A percentile compares a stretch with the other conserved stretches of the same genome.
Evolutionary conservation across 2,888 invertebrate genomes (phyloP).

Genomic region (Agrochola lota): DNA sequence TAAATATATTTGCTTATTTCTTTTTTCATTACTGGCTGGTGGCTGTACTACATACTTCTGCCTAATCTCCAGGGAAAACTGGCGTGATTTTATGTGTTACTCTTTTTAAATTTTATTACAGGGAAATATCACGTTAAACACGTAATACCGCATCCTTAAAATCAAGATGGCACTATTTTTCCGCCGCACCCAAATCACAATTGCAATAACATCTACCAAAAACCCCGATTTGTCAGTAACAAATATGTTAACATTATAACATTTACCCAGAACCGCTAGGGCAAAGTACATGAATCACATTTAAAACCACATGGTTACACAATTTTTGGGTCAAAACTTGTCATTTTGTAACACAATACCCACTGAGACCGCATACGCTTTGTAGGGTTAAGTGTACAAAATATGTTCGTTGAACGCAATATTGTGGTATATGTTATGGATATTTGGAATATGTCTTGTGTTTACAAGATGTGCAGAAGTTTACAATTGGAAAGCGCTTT

Average conservation of each 20-base stretch:
- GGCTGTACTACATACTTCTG: not conserved
- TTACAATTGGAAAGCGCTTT: conserved; percentile 17
- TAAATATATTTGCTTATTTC: not conserved
- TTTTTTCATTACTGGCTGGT: not conserved
- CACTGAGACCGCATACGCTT: conserved; percentile 55
- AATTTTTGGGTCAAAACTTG: conserved; percentile 66
- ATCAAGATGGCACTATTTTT: conserved; percentile 33
- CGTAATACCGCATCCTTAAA: not conserved
- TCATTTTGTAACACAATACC: conserved; percentile 65
- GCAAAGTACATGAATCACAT: conserved; percentile 62
- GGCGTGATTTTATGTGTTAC: not conserved
- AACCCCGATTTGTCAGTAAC: conserved; percentile 45
- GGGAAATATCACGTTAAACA: conserved; percentile 14
- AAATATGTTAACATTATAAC: conserved; percentile 55
- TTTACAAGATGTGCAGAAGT: conserved; percentile 13
- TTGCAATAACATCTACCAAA: conserved; percentile 31
- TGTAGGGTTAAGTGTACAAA: conserved; percentile 61
- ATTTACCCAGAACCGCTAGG: conserved; percentile 52
- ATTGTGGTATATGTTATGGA: conserved; percentile 54
- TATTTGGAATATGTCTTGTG: conserved; percentile 34
- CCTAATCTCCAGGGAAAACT: not conserved
- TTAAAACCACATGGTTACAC: conserved; percentile 62
- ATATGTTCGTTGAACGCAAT: conserved; percentile 55
- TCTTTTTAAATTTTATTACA: not conserved
- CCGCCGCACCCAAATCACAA: conserved; percentile 29